phyloP scores from a whole-genome alignment of 2,888 invertebrate species.

The Hedychridium roseum region DNA sequence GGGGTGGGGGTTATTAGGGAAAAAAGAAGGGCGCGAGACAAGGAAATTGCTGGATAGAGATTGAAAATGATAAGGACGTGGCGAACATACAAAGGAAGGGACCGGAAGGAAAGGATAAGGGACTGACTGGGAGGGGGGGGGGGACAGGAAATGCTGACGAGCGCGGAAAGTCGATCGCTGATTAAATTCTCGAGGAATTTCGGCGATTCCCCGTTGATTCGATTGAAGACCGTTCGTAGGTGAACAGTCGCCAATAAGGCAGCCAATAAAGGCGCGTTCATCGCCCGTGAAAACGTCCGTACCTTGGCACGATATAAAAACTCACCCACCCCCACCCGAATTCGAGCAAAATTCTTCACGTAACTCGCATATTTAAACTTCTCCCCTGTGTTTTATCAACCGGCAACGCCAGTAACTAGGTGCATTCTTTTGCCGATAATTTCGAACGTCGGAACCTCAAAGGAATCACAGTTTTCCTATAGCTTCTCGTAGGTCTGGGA shows the following conservation, averaged over 20 bases:
- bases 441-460: conserved; percentile 1
- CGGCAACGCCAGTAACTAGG: too few species aligned
- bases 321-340: too few species aligned
- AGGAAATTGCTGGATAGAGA: conserved; percentile 11
- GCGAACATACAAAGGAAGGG: not conserved
- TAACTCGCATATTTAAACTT: too few species aligned
- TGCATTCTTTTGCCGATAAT: too few species aligned
- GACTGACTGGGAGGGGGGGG: conserved; percentile 13
- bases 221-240: conserved; percentile 56
- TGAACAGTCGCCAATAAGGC: conserved; percentile 51
- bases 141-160: conserved; percentile 6
- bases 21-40: too few species aligned
- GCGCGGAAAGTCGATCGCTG: conserved; percentile 46
- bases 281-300: conserved; percentile 37
- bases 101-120: not conserved
- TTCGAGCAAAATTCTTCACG: too few species aligned
- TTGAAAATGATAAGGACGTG: not conserved
- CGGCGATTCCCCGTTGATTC: conserved; percentile 53
- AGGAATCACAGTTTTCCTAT: too few species aligned
- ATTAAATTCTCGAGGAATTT: conserved; percentile 56
- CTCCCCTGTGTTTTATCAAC: too few species aligned
- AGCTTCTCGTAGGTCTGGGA: too few species aligned
- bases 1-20: too few species aligned
- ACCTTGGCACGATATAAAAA: too few species aligned
- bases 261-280: conserved; percentile 49